A percentile compares a stretch with the other conserved stretches of the same genome.
Conservation (phyloP, 2,113 vertebrate genomes). For the Sturnus vulgaris region DNA sequence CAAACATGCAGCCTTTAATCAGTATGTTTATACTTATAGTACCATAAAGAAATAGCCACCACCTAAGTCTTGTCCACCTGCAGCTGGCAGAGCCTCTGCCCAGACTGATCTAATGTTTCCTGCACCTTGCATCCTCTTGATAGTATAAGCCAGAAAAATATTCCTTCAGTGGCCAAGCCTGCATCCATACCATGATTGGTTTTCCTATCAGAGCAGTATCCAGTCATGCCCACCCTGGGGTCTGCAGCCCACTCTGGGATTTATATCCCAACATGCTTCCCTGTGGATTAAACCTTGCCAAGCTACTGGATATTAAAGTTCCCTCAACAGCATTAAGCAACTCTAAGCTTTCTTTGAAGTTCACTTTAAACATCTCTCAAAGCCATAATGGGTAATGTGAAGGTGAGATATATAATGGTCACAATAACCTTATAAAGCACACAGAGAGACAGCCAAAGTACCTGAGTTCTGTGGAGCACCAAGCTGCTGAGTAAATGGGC, state of each 20-base stretch:
- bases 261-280: fast-evolving
- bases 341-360: conserved; percentile 30
- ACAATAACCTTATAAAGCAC: conserved; percentile 16
- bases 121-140: neutral
- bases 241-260: neutral
- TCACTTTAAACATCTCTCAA: conserved; percentile 29
- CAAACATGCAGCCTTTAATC: neutral
- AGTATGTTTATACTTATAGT: neutral
- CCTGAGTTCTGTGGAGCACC: neutral
- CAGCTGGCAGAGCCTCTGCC: neutral
- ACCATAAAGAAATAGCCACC: neutral
- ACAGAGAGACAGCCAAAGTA: neutral
- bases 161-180: neutral
- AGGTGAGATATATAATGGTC: conserved; percentile 5
- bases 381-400: neutral
- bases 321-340: neutral
- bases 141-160: neutral
- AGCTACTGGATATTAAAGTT: neutral
- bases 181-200: neutral
- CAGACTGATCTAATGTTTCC: neutral
- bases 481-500: neutral
- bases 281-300: neutral
- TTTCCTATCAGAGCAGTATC: neutral
- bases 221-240: neutral
- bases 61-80: neutral